Evolutionary conservation across 2,797 vertebrate species (phyloP), one percentile per base, ranked within the genome.

Genomic region (Synaphobranchus kaupii): DNA sequence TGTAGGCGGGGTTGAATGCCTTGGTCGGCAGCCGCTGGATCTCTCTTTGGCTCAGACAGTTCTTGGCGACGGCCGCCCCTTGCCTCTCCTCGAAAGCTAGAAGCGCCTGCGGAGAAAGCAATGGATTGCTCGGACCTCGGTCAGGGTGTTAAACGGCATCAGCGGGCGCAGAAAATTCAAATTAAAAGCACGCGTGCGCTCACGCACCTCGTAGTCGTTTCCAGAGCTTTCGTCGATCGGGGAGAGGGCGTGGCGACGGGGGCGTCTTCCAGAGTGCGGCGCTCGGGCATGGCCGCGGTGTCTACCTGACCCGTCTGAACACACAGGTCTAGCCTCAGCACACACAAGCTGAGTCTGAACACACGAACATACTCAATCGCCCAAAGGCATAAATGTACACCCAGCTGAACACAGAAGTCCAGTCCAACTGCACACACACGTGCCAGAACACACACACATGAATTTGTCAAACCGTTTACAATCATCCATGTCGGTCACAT

Each of bases 51-150:
- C 88, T 95, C 85, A 97, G 78, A 31, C 85, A 76, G 89, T 94
- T 96, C 66, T 91, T 94, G 54, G 91, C 88, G 54, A 94, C 86
- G 0, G 95, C 96, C 6, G 95, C 31, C 0, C 96, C 96, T 76
- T 96, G 96, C 0, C 81, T 92, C 87, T 96, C 95, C 90, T 97
- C 96, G 4, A 96, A 96, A 8, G 89, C 95, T 87, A 97, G 91
- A 0, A 97, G 95, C 84, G 94, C 94, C 96, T 97, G 88, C 83
- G 71, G 50, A 81, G 13, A 80, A 86, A 82, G 85, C 28, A 54
- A 34, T 8, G 10, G 22, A 20, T 12, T 25, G 20, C 17, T 10
- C 28, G 68, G 44, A 31, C 20, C 60, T 73, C 25, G 47, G 20
- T 28, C 34, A 63, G 22, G 60, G 50, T 13, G 17, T 25, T 17